A percentile compares a stretch with the other conserved stretches of the same genome.
Conservation (phyloP, 2,113 vertebrate genomes). For the Pardalotus punctatus region DNA sequence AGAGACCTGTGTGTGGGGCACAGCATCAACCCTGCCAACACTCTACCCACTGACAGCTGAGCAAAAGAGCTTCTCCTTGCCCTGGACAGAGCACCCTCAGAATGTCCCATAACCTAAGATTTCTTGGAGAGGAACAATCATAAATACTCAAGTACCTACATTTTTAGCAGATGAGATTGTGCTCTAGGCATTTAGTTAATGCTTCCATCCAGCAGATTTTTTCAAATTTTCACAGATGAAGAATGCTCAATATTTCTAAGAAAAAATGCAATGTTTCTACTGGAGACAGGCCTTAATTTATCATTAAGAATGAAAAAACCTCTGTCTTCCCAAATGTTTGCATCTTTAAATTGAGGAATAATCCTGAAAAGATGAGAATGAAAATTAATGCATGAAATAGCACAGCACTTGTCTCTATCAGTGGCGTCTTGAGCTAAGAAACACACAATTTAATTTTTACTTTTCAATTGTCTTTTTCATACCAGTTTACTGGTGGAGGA, state of each 20-base stretch:
- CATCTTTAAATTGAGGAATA: neutral
- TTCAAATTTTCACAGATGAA: neutral
- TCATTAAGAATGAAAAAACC: neutral
- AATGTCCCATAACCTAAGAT: neutral
- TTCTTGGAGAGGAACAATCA: neutral
- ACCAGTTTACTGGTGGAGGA: neutral
- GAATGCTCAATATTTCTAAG: neutral
- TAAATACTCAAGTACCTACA: neutral
- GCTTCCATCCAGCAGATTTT: neutral
- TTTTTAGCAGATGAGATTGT: neutral
- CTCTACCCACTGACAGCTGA: fast-evolving
- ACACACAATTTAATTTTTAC: neutral
- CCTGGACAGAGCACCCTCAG: neutral
- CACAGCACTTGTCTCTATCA: neutral
- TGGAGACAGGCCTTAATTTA: neutral
- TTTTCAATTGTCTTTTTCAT: neutral
- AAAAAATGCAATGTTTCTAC: neutral
- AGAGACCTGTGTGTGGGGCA: neutral
- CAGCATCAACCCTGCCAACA: too few relatives aligned
- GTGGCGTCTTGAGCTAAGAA: neutral
- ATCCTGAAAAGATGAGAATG: neutral
- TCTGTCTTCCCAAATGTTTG: neutral
- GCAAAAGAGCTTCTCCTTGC: neutral
- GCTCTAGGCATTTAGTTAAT: neutral
- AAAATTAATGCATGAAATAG: neutral